phyloP scores from a whole-genome alignment of 2,888 invertebrate species.

The Arctia plantaginis region DNA sequence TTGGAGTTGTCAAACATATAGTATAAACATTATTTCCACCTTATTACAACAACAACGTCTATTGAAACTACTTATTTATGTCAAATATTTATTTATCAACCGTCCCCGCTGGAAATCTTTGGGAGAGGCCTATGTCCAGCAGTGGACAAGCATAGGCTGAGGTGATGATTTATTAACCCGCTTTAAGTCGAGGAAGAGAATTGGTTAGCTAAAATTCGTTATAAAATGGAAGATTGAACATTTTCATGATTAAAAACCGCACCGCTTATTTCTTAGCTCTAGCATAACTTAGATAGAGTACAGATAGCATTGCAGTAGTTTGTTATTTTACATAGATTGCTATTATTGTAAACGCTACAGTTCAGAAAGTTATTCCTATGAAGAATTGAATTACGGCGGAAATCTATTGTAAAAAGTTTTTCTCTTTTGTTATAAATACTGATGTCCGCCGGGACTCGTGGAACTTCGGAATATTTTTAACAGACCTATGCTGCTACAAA shows the following conservation, averaged over 20 bases:
- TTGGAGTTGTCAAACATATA: too few relatives aligned
- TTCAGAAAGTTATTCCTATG: neutral
- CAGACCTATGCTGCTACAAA: neutral
- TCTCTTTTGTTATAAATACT: neutral
- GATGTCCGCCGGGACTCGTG: neutral
- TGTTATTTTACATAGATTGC: neutral
- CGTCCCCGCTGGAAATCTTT: too few relatives aligned
- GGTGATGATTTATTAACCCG: too few relatives aligned
- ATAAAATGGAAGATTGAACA: neutral
- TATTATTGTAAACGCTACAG: neutral
- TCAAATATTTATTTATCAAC: too few relatives aligned
- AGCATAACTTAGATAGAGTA: neutral
- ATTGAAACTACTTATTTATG: too few relatives aligned
- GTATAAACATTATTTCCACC: too few relatives aligned
- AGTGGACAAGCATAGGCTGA: too few relatives aligned
- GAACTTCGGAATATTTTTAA: neutral
- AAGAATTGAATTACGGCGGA: neutral
- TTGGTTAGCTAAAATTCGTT: neutral
- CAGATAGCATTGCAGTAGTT: too few relatives aligned
- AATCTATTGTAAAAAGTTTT: neutral
- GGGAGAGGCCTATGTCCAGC: too few relatives aligned
- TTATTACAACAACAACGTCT: too few relatives aligned
- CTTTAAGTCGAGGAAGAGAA: neutral
- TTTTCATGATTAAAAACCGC: neutral
- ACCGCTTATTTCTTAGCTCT: neutral